Evolutionary conservation across 2,888 invertebrate species (phyloP).

Genomic region (Chloroclystis v-ata): DNA sequence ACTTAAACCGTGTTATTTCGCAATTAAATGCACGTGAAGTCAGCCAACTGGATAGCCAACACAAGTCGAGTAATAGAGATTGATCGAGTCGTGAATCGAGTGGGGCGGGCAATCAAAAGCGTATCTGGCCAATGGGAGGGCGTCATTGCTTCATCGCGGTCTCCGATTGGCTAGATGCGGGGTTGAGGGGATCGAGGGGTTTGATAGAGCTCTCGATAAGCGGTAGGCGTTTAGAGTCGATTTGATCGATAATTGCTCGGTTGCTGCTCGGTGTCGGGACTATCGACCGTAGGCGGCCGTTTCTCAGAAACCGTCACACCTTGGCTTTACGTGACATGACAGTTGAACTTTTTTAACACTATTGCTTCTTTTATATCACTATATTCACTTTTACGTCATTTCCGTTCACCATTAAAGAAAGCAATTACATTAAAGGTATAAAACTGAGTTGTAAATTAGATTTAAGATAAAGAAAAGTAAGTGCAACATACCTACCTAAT

Average conservation of each 20-base stretch:
- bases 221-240: constrained; percentile 67
- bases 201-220: constrained; percentile 74
- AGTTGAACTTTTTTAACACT: constrained; percentile 12
- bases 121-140: constrained; percentile 68
- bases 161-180: constrained; percentile 60
- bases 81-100: constrained; percentile 72
- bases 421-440: no score
- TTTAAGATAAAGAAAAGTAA: no score
- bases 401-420: no score
- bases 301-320: constrained; percentile 21
- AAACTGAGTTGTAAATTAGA: no score
- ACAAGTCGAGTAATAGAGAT: constrained; percentile 67
- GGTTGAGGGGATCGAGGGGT: constrained; percentile 65
- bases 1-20: constrained; percentile 31
- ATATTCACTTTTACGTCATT: no score
- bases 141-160: constrained; percentile 42
- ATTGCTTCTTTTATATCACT: constrained; percentile 8
- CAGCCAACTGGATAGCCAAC: constrained; percentile 51
- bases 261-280: constrained; percentile 54
- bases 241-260: constrained; percentile 67
- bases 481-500: no score
- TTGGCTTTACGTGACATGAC: constrained; percentile 19
- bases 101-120: constrained; percentile 76
- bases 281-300: constrained; percentile 30
- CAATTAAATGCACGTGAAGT: constrained; percentile 43